These are phyloP conservation scores for Aradophagus sp. DNA, from an alignment of 1,140 invertebrate species.

Conservation along the genomic window DNA sequence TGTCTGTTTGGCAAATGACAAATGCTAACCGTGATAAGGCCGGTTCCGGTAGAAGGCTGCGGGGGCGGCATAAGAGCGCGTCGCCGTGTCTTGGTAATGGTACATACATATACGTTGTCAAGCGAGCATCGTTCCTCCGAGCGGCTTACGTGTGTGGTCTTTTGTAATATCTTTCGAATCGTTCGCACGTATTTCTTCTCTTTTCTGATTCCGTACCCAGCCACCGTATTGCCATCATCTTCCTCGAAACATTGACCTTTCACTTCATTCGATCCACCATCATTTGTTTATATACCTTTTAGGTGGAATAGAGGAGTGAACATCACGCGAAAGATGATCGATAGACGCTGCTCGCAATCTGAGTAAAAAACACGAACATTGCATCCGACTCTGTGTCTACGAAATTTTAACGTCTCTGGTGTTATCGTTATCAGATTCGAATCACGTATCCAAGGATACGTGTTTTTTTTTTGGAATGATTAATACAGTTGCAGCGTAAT, in stretches of 20 bases:
- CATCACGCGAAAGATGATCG: conserved; percentile 37
- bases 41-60: conserved; percentile 52
- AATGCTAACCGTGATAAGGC: conserved; percentile 48
- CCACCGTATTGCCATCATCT: conserved; percentile 45
- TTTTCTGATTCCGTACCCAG: conserved; percentile 22
- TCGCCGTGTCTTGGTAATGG: conserved; percentile 59
- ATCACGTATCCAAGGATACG: neutral
- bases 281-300: conserved; percentile 30
- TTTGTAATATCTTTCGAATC: conserved; percentile 39
- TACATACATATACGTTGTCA: conserved; percentile 56
- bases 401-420: conserved; percentile 23
- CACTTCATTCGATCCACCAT: conserved; percentile 10
- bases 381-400: conserved; percentile 38
- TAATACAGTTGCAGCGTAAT: no score
- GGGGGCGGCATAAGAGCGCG: conserved; percentile 51
- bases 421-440: conserved; percentile 12
- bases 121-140: conserved; percentile 44
- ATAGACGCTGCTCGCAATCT: conserved; percentile 24
- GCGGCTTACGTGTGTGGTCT: conserved; percentile 61
- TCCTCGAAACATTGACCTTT: conserved; percentile 21
- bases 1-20: conserved; percentile 48
- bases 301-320: conserved; percentile 23
- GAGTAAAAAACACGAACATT: conserved; percentile 41
- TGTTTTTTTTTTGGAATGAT: neutral
- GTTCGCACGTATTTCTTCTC: conserved; percentile 43